Percentiles rank a stretch among this genome's conserved stretches.
phyloP scores from a whole-genome alignment of 2,797 vertebrate genomes.

The Falco berigora region DNA sequence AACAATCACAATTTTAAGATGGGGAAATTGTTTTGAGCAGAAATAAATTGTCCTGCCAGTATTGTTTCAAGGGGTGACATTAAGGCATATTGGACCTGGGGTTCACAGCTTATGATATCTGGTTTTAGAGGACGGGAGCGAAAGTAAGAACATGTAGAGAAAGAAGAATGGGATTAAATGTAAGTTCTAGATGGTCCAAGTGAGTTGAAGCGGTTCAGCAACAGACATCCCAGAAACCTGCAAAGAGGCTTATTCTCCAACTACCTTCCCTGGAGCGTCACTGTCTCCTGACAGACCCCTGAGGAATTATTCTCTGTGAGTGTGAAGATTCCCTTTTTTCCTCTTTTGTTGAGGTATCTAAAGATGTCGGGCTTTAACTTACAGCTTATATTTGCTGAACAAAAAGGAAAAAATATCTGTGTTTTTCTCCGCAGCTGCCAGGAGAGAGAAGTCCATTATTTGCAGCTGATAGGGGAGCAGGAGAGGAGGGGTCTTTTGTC shows the following conservation, averaged over 20 bases:
- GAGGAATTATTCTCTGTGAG: not conserved
- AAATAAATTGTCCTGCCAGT: slow-evolving; percentile 13
- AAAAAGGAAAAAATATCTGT: not conserved
- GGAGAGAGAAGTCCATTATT: slow-evolving; percentile 9
- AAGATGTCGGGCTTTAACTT: not conserved
- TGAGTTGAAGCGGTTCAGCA: not conserved
- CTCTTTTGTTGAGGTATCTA: not conserved
- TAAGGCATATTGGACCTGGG: not conserved
- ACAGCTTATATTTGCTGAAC: not conserved
- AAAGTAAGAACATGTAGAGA: not conserved
- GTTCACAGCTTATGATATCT: not conserved
- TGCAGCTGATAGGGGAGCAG: not conserved
- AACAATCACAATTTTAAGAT: slow-evolving; percentile 29
- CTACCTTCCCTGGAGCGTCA: rapidly evolving
- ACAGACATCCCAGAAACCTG: not conserved
- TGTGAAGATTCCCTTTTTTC: not conserved
- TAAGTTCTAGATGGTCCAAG: slow-evolving; percentile 22
- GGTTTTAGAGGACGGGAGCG: not conserved
- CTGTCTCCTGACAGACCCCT: not conserved
- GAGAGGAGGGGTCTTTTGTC: not conserved
- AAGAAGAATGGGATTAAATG: not conserved
- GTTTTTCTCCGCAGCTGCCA: not conserved
- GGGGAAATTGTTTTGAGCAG: slow-evolving; percentile 3
- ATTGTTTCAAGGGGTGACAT: not conserved
- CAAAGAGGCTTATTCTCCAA: not conserved